Evolutionary conservation across 2,888 invertebrate genomes (phyloP), one percentile per base, ranked within the genome.

Genomic region (Synergus gifuensis): DNA sequence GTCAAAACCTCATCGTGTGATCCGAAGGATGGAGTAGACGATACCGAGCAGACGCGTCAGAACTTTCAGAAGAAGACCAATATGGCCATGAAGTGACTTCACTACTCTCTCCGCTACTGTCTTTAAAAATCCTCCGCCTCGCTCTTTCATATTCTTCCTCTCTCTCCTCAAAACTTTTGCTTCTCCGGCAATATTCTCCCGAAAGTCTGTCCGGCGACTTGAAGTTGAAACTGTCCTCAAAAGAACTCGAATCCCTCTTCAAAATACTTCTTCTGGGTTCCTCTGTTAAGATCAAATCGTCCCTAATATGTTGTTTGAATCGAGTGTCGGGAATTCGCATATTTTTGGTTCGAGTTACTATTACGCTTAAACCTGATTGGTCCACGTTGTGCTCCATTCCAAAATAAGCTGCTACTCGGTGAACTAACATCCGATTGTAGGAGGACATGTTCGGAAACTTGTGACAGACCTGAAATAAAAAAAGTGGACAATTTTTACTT

Each of bases 391-490:
- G 98, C 78, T 98, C 97, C 94, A 99, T 95, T 79, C 98, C 98
- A 93, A 98, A 98, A 90, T 97, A 97, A 22, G 98, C 96, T 0
- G 98, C 98, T 82, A 97, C 97, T 49, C 98, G 95, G 92, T 99
- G 99, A 1, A 98, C 98, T 87, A 99, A 93, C 98, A 99, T 98
- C 46, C 99, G 95, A 84, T 98, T 98, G 94, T 99, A 99, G 78
- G 98, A 98, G 81, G 98, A 97, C 96, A 98, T 97, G 91, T 96
- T 96, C 22, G 97, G 97, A 93, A 98, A 98, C 88, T 96, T 96
- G 87, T 96, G 96, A 18, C 89, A 90, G 9, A 85, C 86, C 60
- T 60, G 60, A 22, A 60, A 60, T 5, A 28, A 1, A 60, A 2
- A 18, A 58, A 58, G 7, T 2, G 58, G 58, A 18, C n/a, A 49